Evolutionary conservation across 1,140 invertebrate genomes (phyloP), one percentile per base, ranked within the genome.

Genomic region (Oncopeltus fasciatus): DNA sequence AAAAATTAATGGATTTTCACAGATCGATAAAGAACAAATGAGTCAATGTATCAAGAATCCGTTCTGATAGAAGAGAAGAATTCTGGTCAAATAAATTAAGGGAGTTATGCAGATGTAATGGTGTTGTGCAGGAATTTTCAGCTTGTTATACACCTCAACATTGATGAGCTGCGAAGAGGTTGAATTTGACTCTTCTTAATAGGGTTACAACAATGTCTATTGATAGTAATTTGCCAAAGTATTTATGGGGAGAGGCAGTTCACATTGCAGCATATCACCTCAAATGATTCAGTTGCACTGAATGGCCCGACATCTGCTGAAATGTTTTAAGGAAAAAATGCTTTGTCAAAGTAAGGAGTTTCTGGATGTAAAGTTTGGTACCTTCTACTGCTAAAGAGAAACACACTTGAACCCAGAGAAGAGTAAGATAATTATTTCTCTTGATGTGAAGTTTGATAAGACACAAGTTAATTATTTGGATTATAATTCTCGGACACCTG

Each of bases 301-400:
- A n/a, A n/a, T n/a, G n/a, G n/a, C n/a, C n/a, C 71, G 65, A 65
- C 38, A 53, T 70, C 64, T 70, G 69, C 5, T n/a, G n/a, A n/a
- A n/a, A n/a, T n/a, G n/a, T n/a, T n/a, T n/a, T n/a, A n/a, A n/a
- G n/a, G n/a, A n/a, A n/a, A n/a, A n/a, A n/a, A n/a, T n/a, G n/a
- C n/a, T n/a, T n/a, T n/a, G n/a, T n/a, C n/a, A n/a, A n/a, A n/a
- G n/a, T n/a, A n/a, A n/a, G n/a, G n/a, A n/a, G n/a, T n/a, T n/a
- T n/a, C n/a, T n/a, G n/a, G n/a, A n/a, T n/a, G n/a, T n/a, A n/a
- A n/a, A n/a, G n/a, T n/a, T n/a, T n/a, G n/a, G n/a, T n/a, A n/a
- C n/a, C n/a, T n/a, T n/a, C n/a, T n/a, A n/a, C n/a, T n/a, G n/a
- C n/a, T n/a, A n/a, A n/a, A n/a, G n/a, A n/a, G n/a, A n/a, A n/a